These are phyloP conservation scores for Brienomyrus brachyistius DNA, from an alignment of 2,113 vertebrate genomes.

Conservation along the genomic window DNA sequence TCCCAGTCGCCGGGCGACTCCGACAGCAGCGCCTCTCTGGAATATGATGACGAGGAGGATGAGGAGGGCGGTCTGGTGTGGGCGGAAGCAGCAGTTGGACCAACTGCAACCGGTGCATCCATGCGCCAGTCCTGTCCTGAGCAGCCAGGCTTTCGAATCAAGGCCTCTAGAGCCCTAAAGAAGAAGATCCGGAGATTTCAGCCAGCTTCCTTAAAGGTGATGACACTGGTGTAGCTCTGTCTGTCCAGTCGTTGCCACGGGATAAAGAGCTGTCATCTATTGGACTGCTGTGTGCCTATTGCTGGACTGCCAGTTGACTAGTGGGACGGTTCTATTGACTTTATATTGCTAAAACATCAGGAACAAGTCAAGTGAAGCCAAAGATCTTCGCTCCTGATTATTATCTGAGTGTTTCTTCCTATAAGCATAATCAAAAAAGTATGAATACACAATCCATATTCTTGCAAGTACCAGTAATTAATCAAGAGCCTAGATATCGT, in stretches of 20 bases:
- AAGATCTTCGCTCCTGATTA: not conserved
- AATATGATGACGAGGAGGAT: conserved; percentile 51
- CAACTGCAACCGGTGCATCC: conserved; percentile 42
- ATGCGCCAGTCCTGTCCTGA: conserved; percentile 55
- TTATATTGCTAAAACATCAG: not conserved
- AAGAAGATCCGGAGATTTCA: conserved; percentile 90
- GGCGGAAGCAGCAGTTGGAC: conserved; percentile 55
- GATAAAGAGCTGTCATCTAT: too few relatives aligned
- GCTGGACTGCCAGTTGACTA: not conserved
- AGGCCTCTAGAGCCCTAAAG: conserved; percentile 87
- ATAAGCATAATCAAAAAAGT: not conserved
- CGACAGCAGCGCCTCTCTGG: conserved; percentile 54
- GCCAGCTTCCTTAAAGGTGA: conserved; percentile 81
- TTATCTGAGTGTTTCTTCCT: not conserved
- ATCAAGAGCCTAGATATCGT: not conserved
- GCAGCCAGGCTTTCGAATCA: conserved; percentile 78
- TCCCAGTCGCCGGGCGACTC: conserved; percentile 55
- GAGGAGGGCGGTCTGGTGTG: conserved; percentile 61
- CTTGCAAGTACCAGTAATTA: not conserved
- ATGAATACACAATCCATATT: not conserved
- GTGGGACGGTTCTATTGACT: not conserved
- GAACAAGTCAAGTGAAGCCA: not conserved
- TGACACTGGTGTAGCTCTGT: conserved; percentile 77
- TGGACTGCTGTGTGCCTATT: not conserved
- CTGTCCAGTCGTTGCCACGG: not conserved